These are phyloP conservation scores for Kryptolebias marmoratus DNA, from an alignment of 2,113 vertebrate genomes.

Conservation along the genomic window DNA sequence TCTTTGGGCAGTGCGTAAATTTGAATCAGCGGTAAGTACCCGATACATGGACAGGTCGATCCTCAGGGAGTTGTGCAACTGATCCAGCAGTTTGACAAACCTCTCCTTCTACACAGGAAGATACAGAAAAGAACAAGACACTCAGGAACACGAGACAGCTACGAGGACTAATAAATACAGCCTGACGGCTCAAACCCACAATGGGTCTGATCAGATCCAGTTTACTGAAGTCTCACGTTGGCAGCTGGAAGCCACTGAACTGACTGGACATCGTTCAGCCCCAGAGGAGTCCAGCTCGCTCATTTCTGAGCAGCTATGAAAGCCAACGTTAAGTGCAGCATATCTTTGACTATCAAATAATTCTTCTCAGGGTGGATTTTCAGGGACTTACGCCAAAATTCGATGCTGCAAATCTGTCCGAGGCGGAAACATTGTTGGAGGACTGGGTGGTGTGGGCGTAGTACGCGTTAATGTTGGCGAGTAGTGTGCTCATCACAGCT, in stretches of 20 bases:
- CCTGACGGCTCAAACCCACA: slow-evolving; percentile 25
- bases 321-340: not conserved
- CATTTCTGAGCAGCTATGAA: slow-evolving; percentile 3
- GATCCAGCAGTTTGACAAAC: slow-evolving; percentile 97
- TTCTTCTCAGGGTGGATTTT: not conserved
- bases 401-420: slow-evolving; percentile 95
- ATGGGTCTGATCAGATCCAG: not conserved
- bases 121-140: slow-evolving; percentile 37
- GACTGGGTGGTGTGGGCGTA: slow-evolving; percentile 95
- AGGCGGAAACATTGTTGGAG: slow-evolving; percentile 96
- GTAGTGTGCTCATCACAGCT: slow-evolving; percentile 96
- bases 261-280: not conserved
- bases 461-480: slow-evolving; percentile 99
- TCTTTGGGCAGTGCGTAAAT: not conserved
- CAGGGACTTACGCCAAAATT: slow-evolving; percentile 93
- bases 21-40: slow-evolving; percentile 74
- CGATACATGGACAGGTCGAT: slow-evolving; percentile 99
- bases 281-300: not conserved
- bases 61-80: slow-evolving; percentile 95
- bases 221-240: slow-evolving; percentile 27
- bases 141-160: slow-evolving; percentile 19
- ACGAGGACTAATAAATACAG: slow-evolving; percentile 14
- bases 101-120: slow-evolving; percentile 88
- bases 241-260: slow-evolving; percentile 17
- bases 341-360: not conserved